Evolutionary conservation across 1,140 invertebrate species (phyloP).

Genomic region (Mactra quadrangularis): DNA sequence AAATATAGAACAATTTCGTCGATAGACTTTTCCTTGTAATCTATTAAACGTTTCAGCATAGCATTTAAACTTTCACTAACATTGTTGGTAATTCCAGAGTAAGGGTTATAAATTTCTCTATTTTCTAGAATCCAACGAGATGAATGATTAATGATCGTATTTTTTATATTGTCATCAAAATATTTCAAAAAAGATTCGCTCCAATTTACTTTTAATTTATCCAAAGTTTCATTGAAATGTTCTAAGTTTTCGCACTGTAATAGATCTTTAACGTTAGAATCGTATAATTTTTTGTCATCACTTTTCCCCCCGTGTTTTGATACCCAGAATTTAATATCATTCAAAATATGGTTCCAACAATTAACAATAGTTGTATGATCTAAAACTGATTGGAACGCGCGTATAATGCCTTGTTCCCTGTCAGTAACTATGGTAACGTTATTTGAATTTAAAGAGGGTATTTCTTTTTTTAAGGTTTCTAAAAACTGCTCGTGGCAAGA

Average conservation of each 20-base stretch:
- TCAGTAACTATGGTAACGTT: no score
- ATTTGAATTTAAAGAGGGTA: not conserved
- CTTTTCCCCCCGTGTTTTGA: not conserved
- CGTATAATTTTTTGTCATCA: conserved; percentile 22
- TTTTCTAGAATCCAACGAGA: conserved; percentile 27
- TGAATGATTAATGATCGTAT: conserved; percentile 4
- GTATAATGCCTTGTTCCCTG: no score
- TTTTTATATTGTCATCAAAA: conserved; percentile 27
- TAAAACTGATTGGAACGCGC: conserved; percentile 10
- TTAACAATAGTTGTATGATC: not conserved
- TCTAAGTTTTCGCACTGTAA: conserved; percentile 21
- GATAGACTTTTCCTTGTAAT: conserved; percentile 26
- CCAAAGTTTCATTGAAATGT: conserved; percentile 21
- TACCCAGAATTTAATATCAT: conserved; percentile 42
- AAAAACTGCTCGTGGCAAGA: conserved; percentile 43
- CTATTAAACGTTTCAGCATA: conserved; percentile 20
- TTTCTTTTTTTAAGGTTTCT: conserved; percentile 23
- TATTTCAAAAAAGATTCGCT: conserved; percentile 42
- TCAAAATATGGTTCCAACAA: conserved; percentile 47
- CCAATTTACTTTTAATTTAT: conserved; percentile 30
- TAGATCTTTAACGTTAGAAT: not conserved
- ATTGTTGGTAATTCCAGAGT: conserved; percentile 21
- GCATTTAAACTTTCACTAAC: conserved; percentile 19
- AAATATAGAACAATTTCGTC: conserved; percentile 21
- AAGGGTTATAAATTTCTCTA: conserved; percentile 32